Conservation (phyloP, 2,797 vertebrate species). For the Arctocebus calabarensis region DNA sequence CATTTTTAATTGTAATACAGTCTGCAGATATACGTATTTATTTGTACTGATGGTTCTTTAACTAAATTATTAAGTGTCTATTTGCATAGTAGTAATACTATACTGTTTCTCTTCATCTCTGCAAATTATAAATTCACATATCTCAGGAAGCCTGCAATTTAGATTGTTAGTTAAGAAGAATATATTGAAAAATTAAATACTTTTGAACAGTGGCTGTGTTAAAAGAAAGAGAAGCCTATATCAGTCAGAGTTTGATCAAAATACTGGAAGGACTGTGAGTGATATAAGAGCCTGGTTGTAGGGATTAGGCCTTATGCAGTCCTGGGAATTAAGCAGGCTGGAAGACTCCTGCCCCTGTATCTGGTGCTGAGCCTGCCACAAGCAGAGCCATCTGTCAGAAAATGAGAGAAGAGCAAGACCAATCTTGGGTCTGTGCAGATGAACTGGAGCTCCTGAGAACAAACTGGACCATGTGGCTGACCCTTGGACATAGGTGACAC, state of each 20-base stretch:
- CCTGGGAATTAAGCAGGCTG: neutral
- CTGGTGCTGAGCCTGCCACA: neutral
- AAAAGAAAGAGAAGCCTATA: neutral
- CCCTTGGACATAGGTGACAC: neutral
- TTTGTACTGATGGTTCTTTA: conserved; percentile 42
- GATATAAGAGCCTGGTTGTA: rapidly evolving
- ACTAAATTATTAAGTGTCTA: conserved; percentile 20
- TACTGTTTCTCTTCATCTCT: neutral
- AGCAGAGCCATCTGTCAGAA: neutral
- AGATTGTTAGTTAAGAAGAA: neutral
- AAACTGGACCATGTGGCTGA: neutral
- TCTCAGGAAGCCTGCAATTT: conserved; percentile 2
- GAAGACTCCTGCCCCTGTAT: neutral
- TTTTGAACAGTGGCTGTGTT: neutral
- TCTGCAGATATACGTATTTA: neutral
- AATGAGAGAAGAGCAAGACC: neutral
- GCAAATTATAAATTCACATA: conserved; percentile 26
- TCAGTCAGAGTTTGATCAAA: neutral
- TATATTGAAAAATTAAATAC: neutral
- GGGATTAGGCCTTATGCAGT: neutral
- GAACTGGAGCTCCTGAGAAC: neutral
- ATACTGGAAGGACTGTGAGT: neutral
- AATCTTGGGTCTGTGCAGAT: neutral
- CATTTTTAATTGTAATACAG: neutral
- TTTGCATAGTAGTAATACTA: neutral